Evolutionary conservation across 1,140 invertebrate species (phyloP).

Genomic region (Pseudomyrmex dendroicus): DNA sequence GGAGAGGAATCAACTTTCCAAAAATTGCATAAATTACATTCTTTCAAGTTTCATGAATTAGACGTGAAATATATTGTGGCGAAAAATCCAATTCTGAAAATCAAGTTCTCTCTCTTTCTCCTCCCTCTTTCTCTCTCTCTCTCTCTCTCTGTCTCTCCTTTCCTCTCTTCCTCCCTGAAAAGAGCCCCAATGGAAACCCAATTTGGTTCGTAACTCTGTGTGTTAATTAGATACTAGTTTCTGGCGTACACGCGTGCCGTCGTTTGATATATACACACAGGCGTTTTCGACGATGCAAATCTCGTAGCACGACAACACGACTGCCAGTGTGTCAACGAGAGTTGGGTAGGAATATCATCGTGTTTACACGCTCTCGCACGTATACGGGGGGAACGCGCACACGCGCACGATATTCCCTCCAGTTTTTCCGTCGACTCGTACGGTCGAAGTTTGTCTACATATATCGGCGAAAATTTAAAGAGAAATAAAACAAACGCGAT

Average conservation of each 20-base stretch:
- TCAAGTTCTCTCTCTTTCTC: too few relatives aligned
- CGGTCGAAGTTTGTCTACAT: constrained; percentile 36
- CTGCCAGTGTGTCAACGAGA: neutral
- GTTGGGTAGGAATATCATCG: neutral
- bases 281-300: constrained; percentile 43
- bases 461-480: constrained; percentile 36
- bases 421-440: constrained; percentile 21
- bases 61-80: too few relatives aligned
- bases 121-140: too few relatives aligned
- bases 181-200: neutral
- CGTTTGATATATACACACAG: constrained; percentile 16
- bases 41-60: too few relatives aligned
- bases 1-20: too few relatives aligned
- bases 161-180: neutral
- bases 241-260: constrained; percentile 3
- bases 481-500: constrained; percentile 53
- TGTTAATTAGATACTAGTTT: constrained; percentile 53
- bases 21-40: too few relatives aligned
- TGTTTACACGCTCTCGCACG: neutral
- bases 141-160: too few relatives aligned
- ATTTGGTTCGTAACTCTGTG: constrained; percentile 15
- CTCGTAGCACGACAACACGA: constrained; percentile 21
- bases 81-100: too few relatives aligned
- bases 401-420: neutral
- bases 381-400: neutral